These are phyloP conservation scores for Molossus molossus DNA, from an alignment of 2,797 vertebrate species.

Conservation along the genomic window DNA sequence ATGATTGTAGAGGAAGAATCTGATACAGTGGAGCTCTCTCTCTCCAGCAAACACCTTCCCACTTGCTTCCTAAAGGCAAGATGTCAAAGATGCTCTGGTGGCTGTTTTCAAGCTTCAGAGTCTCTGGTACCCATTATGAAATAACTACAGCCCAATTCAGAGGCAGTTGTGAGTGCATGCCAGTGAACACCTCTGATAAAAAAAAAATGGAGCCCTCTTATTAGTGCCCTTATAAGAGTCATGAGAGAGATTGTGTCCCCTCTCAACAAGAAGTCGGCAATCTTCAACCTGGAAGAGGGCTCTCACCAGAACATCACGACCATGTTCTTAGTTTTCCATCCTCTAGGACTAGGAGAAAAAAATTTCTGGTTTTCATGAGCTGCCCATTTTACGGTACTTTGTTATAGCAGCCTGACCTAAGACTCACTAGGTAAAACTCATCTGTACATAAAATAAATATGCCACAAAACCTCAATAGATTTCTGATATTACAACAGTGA, in stretches of 20 bases:
- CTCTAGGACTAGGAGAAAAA: background rate
- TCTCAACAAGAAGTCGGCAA: background rate
- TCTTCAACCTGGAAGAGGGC: background rate
- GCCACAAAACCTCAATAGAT: background rate
- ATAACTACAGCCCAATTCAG: too few relatives aligned
- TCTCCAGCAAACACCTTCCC: too few relatives aligned
- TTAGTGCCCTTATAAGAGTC: background rate
- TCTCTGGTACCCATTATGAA: too few relatives aligned
- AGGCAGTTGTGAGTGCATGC: too few relatives aligned
- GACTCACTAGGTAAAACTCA: background rate
- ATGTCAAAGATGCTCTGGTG: too few relatives aligned
- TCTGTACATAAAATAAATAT: background rate
- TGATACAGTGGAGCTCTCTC: too few relatives aligned
- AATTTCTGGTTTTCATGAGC: background rate
- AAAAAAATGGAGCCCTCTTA: background rate
- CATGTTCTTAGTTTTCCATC: background rate
- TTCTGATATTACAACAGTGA: background rate
- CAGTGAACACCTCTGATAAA: too few relatives aligned
- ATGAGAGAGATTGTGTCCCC: background rate
- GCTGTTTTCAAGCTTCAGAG: too few relatives aligned
- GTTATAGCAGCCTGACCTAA: background rate
- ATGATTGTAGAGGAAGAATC: too few relatives aligned
- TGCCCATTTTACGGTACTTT: background rate
- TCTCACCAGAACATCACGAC: background rate
- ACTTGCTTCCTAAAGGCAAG: too few relatives aligned